Base-by-base conservation (phyloP, 1,140 invertebrate species). In the Conus ventricosus region DNA sequence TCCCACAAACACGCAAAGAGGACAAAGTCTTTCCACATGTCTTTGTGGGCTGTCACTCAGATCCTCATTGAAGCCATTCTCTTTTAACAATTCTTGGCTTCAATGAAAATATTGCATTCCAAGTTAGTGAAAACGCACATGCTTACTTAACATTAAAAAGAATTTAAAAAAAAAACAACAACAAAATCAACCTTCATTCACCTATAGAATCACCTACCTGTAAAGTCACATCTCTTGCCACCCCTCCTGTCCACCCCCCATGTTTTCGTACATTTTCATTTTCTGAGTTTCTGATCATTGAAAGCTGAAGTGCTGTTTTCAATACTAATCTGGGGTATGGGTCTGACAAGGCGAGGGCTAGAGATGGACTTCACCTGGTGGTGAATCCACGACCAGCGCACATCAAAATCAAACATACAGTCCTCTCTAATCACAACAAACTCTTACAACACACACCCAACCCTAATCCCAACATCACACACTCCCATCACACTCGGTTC, bases 71-170 rank as follows among this genome's bases (percentile, higher is more conserved):
- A 60, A 60, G 57, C 67, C 67, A 71, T 3, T 23, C 67, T 20
- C 60, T n/a, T 71, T 71, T 71, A 20, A 2, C 67, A 71, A 6
- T 71, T 11, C 23, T 20, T 71, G 23, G 67, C 67, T 71, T 71
- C 67, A 71, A 71, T 10, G 67, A 71, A 71, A 71, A 71, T 71
- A 71, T 71, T 71, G 67, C 67, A 71, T 71, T 71, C 67, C 11
- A 8, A 71, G 67, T 71, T 71, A 7, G 11, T 71, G 23, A 71
- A 63, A 63, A 13, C 10, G 17, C 60, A 63, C 60, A 63, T 20
- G 39, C 39, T 39, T 39, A 39, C 39, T 60, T 0, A 60, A 4
- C 57, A 60, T 8, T 11, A 60, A 11, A 15, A 15, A 60, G 5
- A 60, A 1, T 11, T 11, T 11, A 8, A 60, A 60, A 60, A 1